Conservation (phyloP, 2,888 invertebrate species). For the Hedya salicella region DNA sequence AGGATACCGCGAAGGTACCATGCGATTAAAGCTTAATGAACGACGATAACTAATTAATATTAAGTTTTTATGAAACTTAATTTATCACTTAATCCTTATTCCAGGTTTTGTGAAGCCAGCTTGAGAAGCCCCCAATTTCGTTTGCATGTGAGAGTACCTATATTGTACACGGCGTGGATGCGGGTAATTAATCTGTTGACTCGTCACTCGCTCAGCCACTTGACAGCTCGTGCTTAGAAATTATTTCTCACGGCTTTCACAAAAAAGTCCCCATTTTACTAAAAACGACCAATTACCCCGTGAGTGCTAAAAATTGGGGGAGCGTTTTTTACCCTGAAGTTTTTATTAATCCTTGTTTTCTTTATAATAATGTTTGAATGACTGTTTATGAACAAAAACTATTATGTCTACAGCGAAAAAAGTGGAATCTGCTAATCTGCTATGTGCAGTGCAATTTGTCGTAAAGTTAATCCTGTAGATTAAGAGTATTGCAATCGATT, state of each 20-base stretch:
- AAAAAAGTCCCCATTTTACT: constrained; percentile 61
- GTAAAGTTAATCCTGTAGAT: too few relatives aligned
- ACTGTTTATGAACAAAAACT: constrained; percentile 25
- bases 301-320: constrained; percentile 60
- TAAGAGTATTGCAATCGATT: too few relatives aligned
- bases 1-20: too few relatives aligned
- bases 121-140: too few relatives aligned
- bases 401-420: background rate
- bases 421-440: background rate
- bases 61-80: too few relatives aligned
- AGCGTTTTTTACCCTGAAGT: constrained; percentile 56
- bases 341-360: constrained; percentile 51
- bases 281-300: constrained; percentile 57
- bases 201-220: constrained; percentile 50
- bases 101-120: too few relatives aligned
- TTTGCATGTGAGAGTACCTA: too few relatives aligned
- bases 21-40: too few relatives aligned
- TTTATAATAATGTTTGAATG: constrained; percentile 24
- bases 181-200: background rate
- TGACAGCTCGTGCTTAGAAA: constrained; percentile 56
- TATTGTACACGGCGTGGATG: too few relatives aligned
- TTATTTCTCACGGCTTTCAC: constrained; percentile 54
- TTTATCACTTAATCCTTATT: too few relatives aligned
- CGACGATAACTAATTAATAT: too few relatives aligned
- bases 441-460: background rate